Conservation (phyloP, 30 jellyfish, hydroid and myxozoan genomes). For the Morbakka virulenta region DNA sequence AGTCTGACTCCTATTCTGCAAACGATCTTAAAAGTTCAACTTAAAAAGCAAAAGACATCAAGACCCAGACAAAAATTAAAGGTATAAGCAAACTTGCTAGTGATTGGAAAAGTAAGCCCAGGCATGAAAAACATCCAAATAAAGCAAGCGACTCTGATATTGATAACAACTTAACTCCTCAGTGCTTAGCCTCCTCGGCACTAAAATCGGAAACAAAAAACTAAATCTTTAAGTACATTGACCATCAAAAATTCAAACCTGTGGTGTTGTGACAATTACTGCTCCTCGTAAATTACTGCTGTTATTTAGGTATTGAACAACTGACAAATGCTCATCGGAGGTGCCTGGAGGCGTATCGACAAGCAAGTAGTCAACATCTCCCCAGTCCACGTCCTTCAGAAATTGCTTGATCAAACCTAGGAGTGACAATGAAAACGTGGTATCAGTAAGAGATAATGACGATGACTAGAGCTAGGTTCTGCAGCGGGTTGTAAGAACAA, state of each 20-base stretch:
- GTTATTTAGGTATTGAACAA: conserved; percentile 78
- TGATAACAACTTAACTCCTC: background rate
- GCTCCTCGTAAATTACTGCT: conserved; percentile 76
- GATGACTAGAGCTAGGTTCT: too few relatives aligned
- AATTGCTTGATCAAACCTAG: conserved; percentile 88
- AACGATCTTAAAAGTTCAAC: too few relatives aligned
- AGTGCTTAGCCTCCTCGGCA: too few relatives aligned
- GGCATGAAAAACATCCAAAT: too few relatives aligned
- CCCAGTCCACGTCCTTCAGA: conserved; percentile 95
- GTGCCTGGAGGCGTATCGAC: conserved; percentile 99
- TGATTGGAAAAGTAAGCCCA: background rate
- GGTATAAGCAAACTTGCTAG: background rate
- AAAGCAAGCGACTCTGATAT: background rate
- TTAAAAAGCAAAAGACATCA: background rate
- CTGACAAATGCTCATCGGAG: conserved; percentile 92
- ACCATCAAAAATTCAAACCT: conserved; percentile 49
- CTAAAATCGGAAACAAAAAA: too few relatives aligned
- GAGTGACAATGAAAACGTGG: too few relatives aligned
- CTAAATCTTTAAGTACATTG: too few relatives aligned
- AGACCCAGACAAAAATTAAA: too few relatives aligned
- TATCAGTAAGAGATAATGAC: too few relatives aligned
- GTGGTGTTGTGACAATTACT: conserved; percentile 95
- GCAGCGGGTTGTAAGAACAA: too few relatives aligned
- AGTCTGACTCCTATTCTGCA: too few relatives aligned
- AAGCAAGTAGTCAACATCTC: conserved; percentile 72